These are phyloP conservation scores for Cryptophagus acutangulus DNA, from an alignment of 2,888 invertebrate genomes.

Conservation along the genomic window DNA sequence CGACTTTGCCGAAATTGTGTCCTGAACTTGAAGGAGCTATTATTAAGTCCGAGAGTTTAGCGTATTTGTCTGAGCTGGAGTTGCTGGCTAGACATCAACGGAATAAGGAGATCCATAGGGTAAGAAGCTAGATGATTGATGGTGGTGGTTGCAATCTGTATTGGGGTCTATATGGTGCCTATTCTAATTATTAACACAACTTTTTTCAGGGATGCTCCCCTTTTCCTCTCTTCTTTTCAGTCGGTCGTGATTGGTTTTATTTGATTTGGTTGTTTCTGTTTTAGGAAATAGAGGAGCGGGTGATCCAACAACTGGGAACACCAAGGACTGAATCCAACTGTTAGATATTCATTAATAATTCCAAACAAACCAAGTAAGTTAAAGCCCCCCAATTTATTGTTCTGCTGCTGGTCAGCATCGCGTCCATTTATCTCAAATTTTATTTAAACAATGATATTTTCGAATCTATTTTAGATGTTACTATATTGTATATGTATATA, in stretches of 20 bases:
- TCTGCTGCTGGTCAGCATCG: slow-evolving; percentile 39
- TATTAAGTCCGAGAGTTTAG: slow-evolving; percentile 51
- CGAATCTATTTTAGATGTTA: slow-evolving; percentile 33
- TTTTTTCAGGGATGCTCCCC: too few species aligned
- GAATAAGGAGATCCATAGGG: slow-evolving; percentile 51
- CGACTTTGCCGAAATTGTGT: slow-evolving; percentile 42
- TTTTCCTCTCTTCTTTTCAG: too few species aligned
- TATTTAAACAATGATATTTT: slow-evolving; percentile 27
- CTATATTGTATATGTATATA: slow-evolving; percentile 37
- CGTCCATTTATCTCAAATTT: slow-evolving; percentile 37
- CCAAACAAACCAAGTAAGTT: too few species aligned
- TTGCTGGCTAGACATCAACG: slow-evolving; percentile 51
- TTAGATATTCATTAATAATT: slow-evolving; percentile 20
- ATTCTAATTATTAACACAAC: too few species aligned
- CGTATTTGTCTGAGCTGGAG: slow-evolving; percentile 50
- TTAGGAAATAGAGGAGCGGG: slow-evolving; percentile 50
- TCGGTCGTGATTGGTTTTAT: not conserved
- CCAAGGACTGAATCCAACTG: slow-evolving; percentile 47
- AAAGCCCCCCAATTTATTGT: slow-evolving; percentile 17
- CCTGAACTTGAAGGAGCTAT: slow-evolving; percentile 51
- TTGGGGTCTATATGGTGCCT: not conserved
- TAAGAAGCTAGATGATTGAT: slow-evolving; percentile 39
- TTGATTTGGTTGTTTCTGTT: slow-evolving; percentile 17
- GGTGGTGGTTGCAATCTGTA: slow-evolving; percentile 13
- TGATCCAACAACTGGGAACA: slow-evolving; percentile 47